These are phyloP conservation scores for Microctonus aethiopoides DNA, from an alignment of 2,888 invertebrate genomes.

Conservation along the genomic window DNA sequence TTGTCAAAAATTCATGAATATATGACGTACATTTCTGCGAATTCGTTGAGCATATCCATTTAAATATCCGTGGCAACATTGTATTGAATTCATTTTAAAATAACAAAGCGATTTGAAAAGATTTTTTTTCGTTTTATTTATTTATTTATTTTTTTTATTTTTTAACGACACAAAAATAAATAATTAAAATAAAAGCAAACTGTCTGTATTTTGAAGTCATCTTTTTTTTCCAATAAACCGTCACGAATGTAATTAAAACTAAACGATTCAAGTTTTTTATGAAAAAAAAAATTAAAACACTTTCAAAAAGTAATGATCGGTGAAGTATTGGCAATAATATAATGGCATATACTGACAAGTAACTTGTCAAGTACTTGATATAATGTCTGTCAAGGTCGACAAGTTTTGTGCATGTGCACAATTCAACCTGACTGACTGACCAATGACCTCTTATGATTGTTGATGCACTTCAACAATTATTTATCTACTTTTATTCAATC, in stretches of 20 bases:
- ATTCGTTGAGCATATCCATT: neutral
- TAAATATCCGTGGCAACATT: neutral
- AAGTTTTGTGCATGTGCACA: slow-evolving; percentile 49
- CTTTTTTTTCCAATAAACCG: neutral
- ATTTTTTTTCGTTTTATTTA: neutral
- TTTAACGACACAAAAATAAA: neutral
- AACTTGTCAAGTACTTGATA: slow-evolving; percentile 34
- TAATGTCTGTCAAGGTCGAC: slow-evolving; percentile 58
- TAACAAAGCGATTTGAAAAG: neutral
- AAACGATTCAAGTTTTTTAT: neutral
- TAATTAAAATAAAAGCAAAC: neutral
- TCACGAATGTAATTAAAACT: neutral
- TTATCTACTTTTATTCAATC: neutral
- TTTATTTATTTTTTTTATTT: neutral
- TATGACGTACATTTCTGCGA: neutral
- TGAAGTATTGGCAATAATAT: neutral
- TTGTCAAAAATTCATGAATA: slow-evolving; percentile 12
- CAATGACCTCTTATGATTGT: slow-evolving; percentile 24
- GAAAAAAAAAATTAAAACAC: neutral
- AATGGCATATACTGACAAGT: neutral
- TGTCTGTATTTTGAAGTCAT: neutral
- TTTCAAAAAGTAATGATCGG: neutral
- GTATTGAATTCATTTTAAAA: neutral
- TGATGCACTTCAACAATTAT: neutral
- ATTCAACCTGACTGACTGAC: neutral